Conservation (phyloP, 2,113 vertebrate genomes). For the Muntiacus reevesi region DNA sequence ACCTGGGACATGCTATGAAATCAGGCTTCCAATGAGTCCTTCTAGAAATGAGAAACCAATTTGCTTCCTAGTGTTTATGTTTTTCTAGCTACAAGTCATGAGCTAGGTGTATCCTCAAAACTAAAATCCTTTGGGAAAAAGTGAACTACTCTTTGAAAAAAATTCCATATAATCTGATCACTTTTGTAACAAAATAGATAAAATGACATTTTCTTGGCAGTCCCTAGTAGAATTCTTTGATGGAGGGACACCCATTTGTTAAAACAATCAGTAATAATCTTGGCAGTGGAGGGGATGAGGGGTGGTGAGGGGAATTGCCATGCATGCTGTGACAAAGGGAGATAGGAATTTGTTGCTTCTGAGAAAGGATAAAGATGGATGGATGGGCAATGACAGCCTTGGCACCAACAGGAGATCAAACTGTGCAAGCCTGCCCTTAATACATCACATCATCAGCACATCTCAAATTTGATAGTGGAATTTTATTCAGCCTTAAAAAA, state of each 20-base stretch:
- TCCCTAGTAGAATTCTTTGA: background rate
- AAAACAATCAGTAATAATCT: background rate
- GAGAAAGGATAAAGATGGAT: background rate
- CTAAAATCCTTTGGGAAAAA: background rate
- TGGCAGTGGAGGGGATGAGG: background rate
- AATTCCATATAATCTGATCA: background rate
- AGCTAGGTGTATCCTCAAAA: background rate
- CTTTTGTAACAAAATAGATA: background rate
- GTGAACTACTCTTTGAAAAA: background rate
- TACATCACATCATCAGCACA: background rate
- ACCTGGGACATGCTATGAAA: background rate
- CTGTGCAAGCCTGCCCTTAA: background rate
- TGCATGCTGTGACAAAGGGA: background rate
- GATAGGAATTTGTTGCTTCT: background rate
- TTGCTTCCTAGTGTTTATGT: background rate
- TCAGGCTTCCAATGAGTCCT: background rate
- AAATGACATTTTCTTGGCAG: background rate
- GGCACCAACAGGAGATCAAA: background rate
- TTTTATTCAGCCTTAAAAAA: background rate
- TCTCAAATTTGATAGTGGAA: background rate
- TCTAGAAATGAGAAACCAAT: background rate
- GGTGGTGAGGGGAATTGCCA: rapidly evolving
- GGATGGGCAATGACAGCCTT: rapidly evolving
- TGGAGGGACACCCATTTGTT: background rate
- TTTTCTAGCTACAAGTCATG: background rate